Evolutionary conservation across 2,888 invertebrate species (phyloP), one percentile per base, ranked within the genome.

Genomic region (Eilema griseolum): DNA sequence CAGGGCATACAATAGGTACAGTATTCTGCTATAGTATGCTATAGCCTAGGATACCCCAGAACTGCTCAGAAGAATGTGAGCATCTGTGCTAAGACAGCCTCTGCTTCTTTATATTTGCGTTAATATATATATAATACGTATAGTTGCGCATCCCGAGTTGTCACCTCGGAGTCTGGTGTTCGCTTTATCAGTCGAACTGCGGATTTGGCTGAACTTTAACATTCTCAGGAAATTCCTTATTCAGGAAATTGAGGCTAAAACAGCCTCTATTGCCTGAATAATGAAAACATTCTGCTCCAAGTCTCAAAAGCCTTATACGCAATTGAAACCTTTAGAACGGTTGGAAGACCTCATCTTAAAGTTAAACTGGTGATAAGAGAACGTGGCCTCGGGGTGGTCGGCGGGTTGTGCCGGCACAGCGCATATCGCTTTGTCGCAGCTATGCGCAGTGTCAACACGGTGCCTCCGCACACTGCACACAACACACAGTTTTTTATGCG

Each of bases 391-490:
- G 89, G 91, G 93, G 93, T 92, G 93, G 93, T 92, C 90, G 90
- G 73, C 90, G 90, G 74, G 70, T 62, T 70, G 69, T 80, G 85
- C 82, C 83, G 82, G 80, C 83, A 81, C 82, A 82, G 82, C 84
- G 80, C 86, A 81, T 66, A 66, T 72, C 84, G 88, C 90, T 89
- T 89, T 87, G 89, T 87, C 89, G 83, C 87, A 91, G 91, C 90
- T 95, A 94, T 95, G 94, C 93, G 92, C 89, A 92, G 86, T 94
- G 94, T 95, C 95, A 95, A 94, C 93, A 95, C 86, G 74, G 82
- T 81, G 83, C 85, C 90, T 86, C 85, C 86, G 82, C 88, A 83
- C 88, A 89, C 90, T 88, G 85, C 87, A 89, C 90, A 88, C 87
- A 85, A 87, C 87, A 91, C 90, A 92, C 90, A 89, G 84, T 90